phyloP scores from a whole-genome alignment of 2,888 invertebrate species.

The Chrysotoxum bicinctum region DNA sequence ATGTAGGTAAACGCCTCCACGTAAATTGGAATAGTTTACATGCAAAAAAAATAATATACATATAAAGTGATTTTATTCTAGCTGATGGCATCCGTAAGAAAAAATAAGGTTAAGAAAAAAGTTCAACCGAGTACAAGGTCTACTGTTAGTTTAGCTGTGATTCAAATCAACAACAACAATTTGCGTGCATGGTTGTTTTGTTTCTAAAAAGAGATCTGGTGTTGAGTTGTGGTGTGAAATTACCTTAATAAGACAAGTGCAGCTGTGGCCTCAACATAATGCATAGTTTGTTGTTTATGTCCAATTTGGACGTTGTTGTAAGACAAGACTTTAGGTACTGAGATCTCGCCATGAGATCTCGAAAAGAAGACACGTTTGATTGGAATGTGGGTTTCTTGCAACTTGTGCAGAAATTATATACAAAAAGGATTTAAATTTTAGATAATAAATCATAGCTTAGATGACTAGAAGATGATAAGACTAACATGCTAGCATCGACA shows the following conservation, averaged over 20 bases:
- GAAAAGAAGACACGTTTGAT: background rate
- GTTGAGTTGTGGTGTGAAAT: slow-evolving; percentile 20
- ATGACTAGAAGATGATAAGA: too few relatives aligned
- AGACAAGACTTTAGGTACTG: slow-evolving; percentile 3
- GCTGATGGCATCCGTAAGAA: slow-evolving; percentile 4
- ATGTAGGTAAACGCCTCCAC: slow-evolving; percentile 37
- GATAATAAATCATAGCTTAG: background rate
- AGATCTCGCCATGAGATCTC: background rate
- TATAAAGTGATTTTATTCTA: background rate
- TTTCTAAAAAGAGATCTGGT: background rate
- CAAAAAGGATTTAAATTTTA: background rate
- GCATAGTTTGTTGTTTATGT: slow-evolving; percentile 13
- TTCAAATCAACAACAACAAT: slow-evolving; percentile 31
- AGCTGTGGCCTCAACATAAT: background rate
- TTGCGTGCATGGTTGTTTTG: slow-evolving; percentile 19
- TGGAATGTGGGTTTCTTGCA: slow-evolving; percentile 7
- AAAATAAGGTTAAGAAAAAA: slow-evolving; percentile 59
- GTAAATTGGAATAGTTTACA: slow-evolving; percentile 48
- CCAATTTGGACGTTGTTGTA: slow-evolving; percentile 4
- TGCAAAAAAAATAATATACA: slow-evolving; percentile 3
- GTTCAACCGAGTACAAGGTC: slow-evolving; percentile 61
- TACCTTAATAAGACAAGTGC: slow-evolving; percentile 36
- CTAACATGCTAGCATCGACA: too few relatives aligned
- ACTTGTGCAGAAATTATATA: background rate
- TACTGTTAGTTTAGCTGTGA: slow-evolving; percentile 44